Base-by-base conservation (phyloP, 2,797 vertebrate species). In the Acipenser oxyrinchus region DNA sequence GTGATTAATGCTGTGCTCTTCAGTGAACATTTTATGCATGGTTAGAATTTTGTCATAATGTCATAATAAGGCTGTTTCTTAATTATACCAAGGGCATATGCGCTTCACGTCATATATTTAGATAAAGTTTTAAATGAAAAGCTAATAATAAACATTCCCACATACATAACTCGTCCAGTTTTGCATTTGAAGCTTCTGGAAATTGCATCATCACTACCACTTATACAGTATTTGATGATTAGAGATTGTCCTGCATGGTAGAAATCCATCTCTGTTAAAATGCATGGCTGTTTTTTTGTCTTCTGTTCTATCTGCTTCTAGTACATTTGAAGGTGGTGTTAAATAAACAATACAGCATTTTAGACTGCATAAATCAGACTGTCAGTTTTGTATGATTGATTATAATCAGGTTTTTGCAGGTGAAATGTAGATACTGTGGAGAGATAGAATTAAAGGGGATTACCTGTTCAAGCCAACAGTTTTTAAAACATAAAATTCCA, bases 331-430 rank as follows among this genome's bases (percentile, higher is more conserved):
- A 70, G 7, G 1, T 69, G 65, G 73, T 68, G 58, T 48, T 69
- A 68, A 63, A 73, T 72, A 62, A 71, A 55, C 48, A 68, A 70
- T 69, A 52, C 6, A 63, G 60, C 12, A 10, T 51, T 51, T 48
- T 52, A 52, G 63, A 15, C 70, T 71, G 68, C 69, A 76, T 68
- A 57, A 71, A 74, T 66, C 68, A 75, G 63, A 37, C 49, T 59
- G 12, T 62, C 67, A 13, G 2, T 72, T 68, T 69, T 67, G 51
- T 52, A 71, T 81, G 76, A 79, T 80, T 78, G 78, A 82, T 82
- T 37, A 9, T 70, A 71, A 78, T 81, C 79, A 73, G 73, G 75
- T 66, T 13, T 62, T 68, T 15, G 71, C 60, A 67, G 49, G 68
- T 80, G 74, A 77, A 78, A 79, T 81, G 76, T 77, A 73, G 37